Percentiles rank a stretch among this genome's conserved stretches.
phyloP scores from a whole-genome alignment of 2,797 vertebrate genomes.

The Pipistrellus nathusii region DNA sequence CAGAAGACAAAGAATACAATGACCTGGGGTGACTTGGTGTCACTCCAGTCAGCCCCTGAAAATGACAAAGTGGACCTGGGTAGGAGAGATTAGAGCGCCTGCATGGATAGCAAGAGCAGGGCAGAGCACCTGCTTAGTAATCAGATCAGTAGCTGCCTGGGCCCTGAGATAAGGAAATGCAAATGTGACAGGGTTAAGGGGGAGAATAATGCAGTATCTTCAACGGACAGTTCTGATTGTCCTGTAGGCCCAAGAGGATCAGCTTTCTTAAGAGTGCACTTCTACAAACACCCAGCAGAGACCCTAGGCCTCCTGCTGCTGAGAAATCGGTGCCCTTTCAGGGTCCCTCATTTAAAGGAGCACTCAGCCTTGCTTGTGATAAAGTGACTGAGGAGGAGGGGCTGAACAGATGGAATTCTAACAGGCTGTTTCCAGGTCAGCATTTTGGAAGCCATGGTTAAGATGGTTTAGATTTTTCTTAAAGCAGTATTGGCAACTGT shows the following conservation, averaged over 20 bases:
- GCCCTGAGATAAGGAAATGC: slow-evolving; percentile 17
- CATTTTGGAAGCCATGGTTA: neutral
- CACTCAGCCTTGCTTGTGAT: neutral
- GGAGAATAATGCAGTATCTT: neutral
- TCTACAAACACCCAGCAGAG: slow-evolving; percentile 48
- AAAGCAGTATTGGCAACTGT: neutral
- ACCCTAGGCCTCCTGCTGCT: neutral
- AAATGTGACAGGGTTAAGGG: neutral
- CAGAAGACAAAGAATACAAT: neutral
- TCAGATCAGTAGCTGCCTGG: slow-evolving; percentile 40
- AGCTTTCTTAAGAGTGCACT: neutral
- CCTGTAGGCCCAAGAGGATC: neutral
- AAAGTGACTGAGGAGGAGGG: neutral
- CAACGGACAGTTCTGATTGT: slow-evolving; percentile 50
- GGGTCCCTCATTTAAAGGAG: neutral
- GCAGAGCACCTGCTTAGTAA: neutral
- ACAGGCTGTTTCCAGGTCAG: neutral
- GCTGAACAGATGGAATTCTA: neutral
- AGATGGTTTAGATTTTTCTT: neutral
- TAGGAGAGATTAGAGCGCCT: neutral
- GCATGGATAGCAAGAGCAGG: neutral
- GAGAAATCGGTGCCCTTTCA: slow-evolving; percentile 41
- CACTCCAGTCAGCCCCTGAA: neutral
- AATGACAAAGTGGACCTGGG: neutral
- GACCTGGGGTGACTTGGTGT: neutral